phyloP scores from a whole-genome alignment of 2,888 invertebrate genomes.

The Caenorhabditis angaria region DNA sequence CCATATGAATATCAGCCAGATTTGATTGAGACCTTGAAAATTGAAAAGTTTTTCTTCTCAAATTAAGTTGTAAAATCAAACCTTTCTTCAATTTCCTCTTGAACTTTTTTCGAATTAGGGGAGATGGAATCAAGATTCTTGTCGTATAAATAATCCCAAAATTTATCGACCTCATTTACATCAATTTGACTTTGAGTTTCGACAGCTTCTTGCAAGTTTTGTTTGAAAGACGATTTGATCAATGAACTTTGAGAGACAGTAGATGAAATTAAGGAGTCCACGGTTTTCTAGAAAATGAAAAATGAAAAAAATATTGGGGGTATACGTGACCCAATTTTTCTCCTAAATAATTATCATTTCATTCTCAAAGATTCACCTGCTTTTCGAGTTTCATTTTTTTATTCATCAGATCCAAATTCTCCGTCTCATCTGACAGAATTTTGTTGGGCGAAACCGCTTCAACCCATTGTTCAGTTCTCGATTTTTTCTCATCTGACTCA shows the following conservation, averaged over 20 bases:
- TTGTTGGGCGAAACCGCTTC: conserved; percentile 15
- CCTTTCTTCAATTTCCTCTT: background rate
- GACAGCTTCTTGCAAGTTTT: conserved; percentile 24
- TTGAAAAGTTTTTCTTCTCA: background rate
- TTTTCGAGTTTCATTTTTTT: conserved; percentile 1
- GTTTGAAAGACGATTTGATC: conserved; percentile 6
- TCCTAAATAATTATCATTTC: too few relatives aligned
- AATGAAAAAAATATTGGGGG: too few relatives aligned
- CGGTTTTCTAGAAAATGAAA: conserved; percentile 19
- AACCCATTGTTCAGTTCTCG: conserved; percentile 51
- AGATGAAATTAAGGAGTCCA: conserved; percentile 23
- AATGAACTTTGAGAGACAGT: conserved; percentile 11
- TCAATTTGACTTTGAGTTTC: conserved; percentile 31
- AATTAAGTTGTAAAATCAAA: background rate
- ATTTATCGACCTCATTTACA: conserved; percentile 27
- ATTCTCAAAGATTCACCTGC: too few relatives aligned
- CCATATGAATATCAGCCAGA: background rate
- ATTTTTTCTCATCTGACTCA: conserved; percentile 41
- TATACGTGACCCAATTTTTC: too few relatives aligned
- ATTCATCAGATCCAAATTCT: background rate
- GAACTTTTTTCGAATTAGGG: background rate
- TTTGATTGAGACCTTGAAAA: background rate
- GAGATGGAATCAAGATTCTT: background rate
- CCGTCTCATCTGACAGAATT: too few relatives aligned
- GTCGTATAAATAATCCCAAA: conserved; percentile 39